phyloP scores from a whole-genome alignment of 2,888 invertebrate genomes.

The Heliconius ismenius region DNA sequence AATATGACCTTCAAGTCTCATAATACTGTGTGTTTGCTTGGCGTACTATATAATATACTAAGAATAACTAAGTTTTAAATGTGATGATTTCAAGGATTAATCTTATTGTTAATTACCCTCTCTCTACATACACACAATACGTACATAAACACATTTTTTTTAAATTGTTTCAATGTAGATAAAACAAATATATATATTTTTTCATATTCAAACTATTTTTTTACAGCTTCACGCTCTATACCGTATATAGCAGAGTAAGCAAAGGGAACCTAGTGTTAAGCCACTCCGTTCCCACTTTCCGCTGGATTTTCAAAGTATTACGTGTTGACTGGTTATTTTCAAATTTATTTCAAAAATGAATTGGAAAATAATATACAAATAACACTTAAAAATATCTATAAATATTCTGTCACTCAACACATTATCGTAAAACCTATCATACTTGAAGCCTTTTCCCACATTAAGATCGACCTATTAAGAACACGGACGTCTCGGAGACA shows the following conservation, averaged over 20 bases:
- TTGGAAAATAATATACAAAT: not conserved
- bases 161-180: too few relatives aligned
- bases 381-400: not conserved
- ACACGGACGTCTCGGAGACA: slow-evolving; percentile 32
- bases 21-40: slow-evolving; percentile 43
- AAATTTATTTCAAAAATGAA: not conserved
- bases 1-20: slow-evolving; percentile 58
- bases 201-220: too few relatives aligned
- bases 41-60: slow-evolving; percentile 34
- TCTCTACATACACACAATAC: not conserved
- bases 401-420: not conserved
- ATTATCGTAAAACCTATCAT: slow-evolving; percentile 33
- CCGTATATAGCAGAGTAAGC: not conserved
- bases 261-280: not conserved
- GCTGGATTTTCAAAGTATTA: too few relatives aligned
- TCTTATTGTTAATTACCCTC: not conserved
- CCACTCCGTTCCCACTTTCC: not conserved
- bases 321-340: not conserved
- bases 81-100: not conserved
- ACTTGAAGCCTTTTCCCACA: slow-evolving; percentile 33
- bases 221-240: too few relatives aligned
- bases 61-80: slow-evolving; percentile 13
- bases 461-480: slow-evolving; percentile 38
- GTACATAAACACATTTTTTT: too few relatives aligned
- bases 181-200: too few relatives aligned